Percentiles rank a stretch among this genome's conserved stretches.
Evolutionary conservation across 2,113 vertebrate species (phyloP).

Genomic region (Nyctereutes procyonoides): DNA sequence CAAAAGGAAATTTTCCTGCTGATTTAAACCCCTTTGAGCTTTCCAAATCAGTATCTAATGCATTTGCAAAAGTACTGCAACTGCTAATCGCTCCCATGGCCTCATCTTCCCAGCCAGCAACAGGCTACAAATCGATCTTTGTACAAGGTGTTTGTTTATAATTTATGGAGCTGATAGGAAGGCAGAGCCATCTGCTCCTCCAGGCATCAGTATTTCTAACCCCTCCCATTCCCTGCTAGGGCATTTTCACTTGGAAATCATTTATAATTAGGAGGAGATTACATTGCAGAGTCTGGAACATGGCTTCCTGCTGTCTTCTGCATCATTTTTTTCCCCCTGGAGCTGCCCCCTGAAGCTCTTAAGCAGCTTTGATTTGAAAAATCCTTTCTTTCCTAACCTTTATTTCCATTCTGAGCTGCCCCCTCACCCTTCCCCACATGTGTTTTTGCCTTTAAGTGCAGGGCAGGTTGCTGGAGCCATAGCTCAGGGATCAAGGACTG

Average conservation of each 20-base stretch:
- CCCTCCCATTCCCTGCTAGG: constrained; percentile 70
- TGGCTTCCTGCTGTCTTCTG: constrained; percentile 61
- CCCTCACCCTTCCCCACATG: background rate
- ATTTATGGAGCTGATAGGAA: constrained; percentile 80
- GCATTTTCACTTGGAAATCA: constrained; percentile 80
- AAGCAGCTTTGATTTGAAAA: constrained; percentile 66
- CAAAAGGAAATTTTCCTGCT: constrained; percentile 57
- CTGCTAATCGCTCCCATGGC: constrained; percentile 46
- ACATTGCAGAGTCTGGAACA: constrained; percentile 72
- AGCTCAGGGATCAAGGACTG: background rate
- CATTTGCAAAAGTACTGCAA: constrained; percentile 67
- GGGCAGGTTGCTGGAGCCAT: background rate
- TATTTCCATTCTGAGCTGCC: constrained; percentile 29
- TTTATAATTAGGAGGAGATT: constrained; percentile 78
- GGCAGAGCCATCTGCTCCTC: constrained; percentile 83
- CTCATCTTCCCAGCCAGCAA: constrained; percentile 71
- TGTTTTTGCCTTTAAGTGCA: constrained; percentile 14
- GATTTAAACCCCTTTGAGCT: constrained; percentile 60
- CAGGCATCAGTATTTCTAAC: constrained; percentile 78
- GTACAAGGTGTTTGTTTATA: constrained; percentile 82
- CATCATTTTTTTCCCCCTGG: constrained; percentile 22
- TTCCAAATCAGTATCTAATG: constrained; percentile 60
- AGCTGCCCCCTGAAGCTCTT: constrained; percentile 58
- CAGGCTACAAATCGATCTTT: constrained; percentile 68
- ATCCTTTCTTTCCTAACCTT: constrained; percentile 43